phyloP scores from a whole-genome alignment of 1,140 invertebrate genomes.

The Melipona quadrifasciata region DNA sequence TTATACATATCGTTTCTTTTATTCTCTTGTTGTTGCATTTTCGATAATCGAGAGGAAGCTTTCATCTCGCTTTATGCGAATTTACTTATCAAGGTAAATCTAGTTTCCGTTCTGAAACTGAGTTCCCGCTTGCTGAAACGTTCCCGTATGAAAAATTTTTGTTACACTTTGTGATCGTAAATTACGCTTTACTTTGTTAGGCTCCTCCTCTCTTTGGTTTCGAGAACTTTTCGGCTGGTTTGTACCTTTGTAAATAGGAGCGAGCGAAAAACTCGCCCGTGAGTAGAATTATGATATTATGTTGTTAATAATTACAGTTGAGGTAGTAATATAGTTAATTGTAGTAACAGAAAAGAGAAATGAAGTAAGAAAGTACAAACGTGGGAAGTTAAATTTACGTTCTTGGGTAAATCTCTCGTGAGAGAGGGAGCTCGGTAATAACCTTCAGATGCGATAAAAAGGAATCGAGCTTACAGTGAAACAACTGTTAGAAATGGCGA shows the following conservation, averaged over 20 bases:
- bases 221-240: neutral
- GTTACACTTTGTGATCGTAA: neutral
- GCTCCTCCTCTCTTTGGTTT: neutral
- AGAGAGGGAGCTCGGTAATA: slow-evolving; percentile 54
- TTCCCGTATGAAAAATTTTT: neutral
- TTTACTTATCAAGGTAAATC: neutral
- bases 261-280: neutral
- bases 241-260: neutral
- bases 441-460: slow-evolving; percentile 72
- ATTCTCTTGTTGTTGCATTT: neutral
- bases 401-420: neutral
- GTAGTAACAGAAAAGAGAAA: neutral
- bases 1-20: too few species aligned
- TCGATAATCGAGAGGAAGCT: neutral
- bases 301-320: neutral
- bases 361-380: slow-evolving; percentile 35
- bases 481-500: slow-evolving; percentile 48
- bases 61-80: neutral
- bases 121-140: neutral
- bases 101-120: neutral
- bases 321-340: too few species aligned
- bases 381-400: slow-evolving; percentile 22
- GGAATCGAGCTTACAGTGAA: slow-evolving; percentile 57
- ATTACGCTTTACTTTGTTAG: neutral
- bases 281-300: neutral